Conservation (phyloP, 2,888 invertebrate species). For the Sclerodermus sp. region DNA sequence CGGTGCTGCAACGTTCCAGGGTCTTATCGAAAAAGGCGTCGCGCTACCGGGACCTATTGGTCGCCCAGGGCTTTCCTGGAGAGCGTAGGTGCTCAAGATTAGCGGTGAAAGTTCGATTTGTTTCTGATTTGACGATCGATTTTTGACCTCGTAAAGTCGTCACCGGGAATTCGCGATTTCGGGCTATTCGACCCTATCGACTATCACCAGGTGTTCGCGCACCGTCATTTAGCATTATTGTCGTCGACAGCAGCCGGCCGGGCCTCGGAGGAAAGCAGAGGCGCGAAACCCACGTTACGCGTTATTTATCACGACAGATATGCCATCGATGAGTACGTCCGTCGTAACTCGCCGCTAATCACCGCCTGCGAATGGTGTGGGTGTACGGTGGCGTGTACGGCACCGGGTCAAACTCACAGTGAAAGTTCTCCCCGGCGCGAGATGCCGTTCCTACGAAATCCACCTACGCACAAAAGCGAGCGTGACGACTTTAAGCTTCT, state of each 20-base stretch:
- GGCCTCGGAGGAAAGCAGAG: constrained; percentile 1
- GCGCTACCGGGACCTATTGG: constrained; percentile 17
- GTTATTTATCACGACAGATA: constrained; percentile 27
- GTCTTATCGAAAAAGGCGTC: constrained; percentile 17
- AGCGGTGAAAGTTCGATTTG: constrained; percentile 33
- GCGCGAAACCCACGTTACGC: constrained; percentile 18
- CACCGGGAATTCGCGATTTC: constrained; percentile 5
- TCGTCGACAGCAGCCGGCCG: no score
- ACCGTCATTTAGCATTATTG: neutral
- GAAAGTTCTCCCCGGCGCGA: constrained; percentile 36
- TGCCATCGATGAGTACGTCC: constrained; percentile 29
- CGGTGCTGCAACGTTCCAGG: constrained; percentile 5
- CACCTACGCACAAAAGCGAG: constrained; percentile 27
- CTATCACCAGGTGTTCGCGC: no score
- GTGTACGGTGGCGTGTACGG: no score
- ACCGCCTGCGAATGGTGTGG: constrained; percentile 31
- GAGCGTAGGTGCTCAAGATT: constrained; percentile 26
- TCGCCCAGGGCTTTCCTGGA: constrained; percentile 20
- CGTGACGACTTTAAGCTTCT: no score
- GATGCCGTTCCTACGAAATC: constrained; percentile 28
- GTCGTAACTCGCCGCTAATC: constrained; percentile 43
- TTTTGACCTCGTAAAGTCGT: constrained; percentile 20
- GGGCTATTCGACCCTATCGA: no score
- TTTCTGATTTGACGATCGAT: constrained; percentile 34
- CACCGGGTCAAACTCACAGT: constrained; percentile 36